phyloP scores from a whole-genome alignment of 2,797 vertebrate genomes.

The Notolabrus celidotus region DNA sequence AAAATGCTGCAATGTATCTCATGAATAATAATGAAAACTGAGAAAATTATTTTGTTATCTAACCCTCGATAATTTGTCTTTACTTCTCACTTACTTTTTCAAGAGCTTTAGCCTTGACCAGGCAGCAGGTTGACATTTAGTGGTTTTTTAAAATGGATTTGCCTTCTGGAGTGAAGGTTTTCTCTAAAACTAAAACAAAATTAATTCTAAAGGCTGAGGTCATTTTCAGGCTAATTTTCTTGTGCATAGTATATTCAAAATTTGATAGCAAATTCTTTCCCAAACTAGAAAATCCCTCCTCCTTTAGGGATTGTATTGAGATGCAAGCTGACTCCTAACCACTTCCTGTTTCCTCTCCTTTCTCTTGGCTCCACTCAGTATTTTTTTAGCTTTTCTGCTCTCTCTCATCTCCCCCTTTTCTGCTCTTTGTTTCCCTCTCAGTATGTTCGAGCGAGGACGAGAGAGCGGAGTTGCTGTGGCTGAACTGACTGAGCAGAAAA shows the following conservation, averaged over 20 bases:
- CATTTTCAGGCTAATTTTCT: slow-evolving; percentile 32
- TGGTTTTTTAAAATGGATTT: slow-evolving; percentile 35
- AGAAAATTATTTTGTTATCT: slow-evolving; percentile 49
- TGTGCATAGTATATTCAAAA: slow-evolving; percentile 19
- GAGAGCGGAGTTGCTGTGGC: slow-evolving; percentile 84
- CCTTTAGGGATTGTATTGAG: slow-evolving; percentile 35
- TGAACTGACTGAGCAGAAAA: slow-evolving; percentile 98
- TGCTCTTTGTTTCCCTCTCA: slow-evolving; percentile 71
- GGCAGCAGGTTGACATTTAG: slow-evolving; percentile 18
- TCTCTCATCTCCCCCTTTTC: slow-evolving; percentile 41
- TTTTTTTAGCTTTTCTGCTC: slow-evolving; percentile 27
- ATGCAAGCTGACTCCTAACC: slow-evolving; percentile 28
- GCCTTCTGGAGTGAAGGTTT: slow-evolving; percentile 20
- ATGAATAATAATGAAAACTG: slow-evolving; percentile 63
- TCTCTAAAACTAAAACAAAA: slow-evolving; percentile 14
- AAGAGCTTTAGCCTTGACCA: slow-evolving; percentile 15
- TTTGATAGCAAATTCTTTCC: slow-evolving; percentile 37
- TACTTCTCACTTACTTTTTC: slow-evolving; percentile 39
- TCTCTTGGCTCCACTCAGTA: slow-evolving; percentile 22
- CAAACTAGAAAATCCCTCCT: slow-evolving; percentile 39
- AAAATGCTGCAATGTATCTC: slow-evolving; percentile 46
- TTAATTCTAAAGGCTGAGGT: slow-evolving; percentile 16
- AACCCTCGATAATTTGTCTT: slow-evolving; percentile 29
- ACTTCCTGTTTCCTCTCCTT: slow-evolving; percentile 32
- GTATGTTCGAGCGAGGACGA: slow-evolving; percentile 82